Base-by-base conservation (phyloP, 1,140 invertebrate species). In the Atta cephalotes region DNA sequence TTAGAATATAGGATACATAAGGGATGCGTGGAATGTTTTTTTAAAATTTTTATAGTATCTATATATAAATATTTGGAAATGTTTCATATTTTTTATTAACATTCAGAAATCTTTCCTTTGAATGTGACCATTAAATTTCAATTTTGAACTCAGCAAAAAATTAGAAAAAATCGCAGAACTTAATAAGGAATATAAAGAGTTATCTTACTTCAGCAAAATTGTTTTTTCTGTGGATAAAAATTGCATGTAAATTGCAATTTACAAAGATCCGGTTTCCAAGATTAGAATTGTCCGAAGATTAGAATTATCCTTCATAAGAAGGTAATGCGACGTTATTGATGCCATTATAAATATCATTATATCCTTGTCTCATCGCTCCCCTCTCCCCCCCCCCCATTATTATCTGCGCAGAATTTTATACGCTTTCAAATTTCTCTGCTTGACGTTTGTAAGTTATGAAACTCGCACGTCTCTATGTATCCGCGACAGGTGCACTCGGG, bases 401-500 rank as follows among this genome's bases (percentile, higher is more conserved):
- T 72, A 74, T 60, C 10, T 6, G 53, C 25, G 21, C 21, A 18
- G 35, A 45, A 31, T 39, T 39, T 81, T 82, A 62, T 3, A 60
- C 78, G 49, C 53, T 82, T 72, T 72, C 79, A 9, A 35, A 80
- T 80, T 56, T 71, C 35, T 2, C 53, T 10, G 63, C 3, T 7
- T 10, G 45, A 39, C 65, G 51, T 81, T 82, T 25, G n/a, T 68
- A 39, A 16, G 18, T 71, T 70, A 53, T 25, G 51, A 81, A 71
- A 71, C 53, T 25, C 53, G n/a, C 31, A 28, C 7, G 21, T 60
- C 6, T 28, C 45, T 45, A 14, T 21, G 10, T n/a, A 25, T 56
- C 12, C 35, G 18, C 2, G 35, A 49, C 21, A 35, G n/a, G 28
- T 3, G 51, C 35, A 28, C 16, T 81, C 35, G 21, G 14, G 18